These are phyloP conservation scores for Palaemon carinicauda DNA, from an alignment of 1,140 invertebrate genomes.

Conservation along the genomic window DNA sequence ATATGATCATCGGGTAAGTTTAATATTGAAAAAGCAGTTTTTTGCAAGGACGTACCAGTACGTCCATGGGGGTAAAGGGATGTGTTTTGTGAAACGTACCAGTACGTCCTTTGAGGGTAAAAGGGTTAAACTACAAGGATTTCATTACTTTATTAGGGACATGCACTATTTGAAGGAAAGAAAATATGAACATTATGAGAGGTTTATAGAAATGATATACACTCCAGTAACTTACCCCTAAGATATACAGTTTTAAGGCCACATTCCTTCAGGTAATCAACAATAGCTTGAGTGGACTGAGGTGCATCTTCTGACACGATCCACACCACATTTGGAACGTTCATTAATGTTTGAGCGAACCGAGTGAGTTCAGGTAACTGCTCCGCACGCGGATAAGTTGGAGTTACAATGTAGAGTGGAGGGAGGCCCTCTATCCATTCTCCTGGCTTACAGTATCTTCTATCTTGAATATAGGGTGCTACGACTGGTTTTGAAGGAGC, in stretches of 20 bases:
- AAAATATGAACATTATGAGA: too few species aligned
- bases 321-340: constrained; percentile 70
- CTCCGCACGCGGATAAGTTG: constrained; percentile 72
- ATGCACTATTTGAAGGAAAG: too few species aligned
- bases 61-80: too few species aligned
- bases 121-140: too few species aligned
- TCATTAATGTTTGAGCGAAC: constrained; percentile 70
- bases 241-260: constrained; percentile 79
- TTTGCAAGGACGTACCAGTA: too few species aligned
- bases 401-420: constrained; percentile 77
- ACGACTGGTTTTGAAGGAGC: background rate
- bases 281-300: constrained; percentile 67
- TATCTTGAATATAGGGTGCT: background rate
- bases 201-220: too few species aligned
- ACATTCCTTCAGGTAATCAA: constrained; percentile 73
- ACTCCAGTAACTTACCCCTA: constrained; percentile 67
- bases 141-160: too few species aligned
- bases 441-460: background rate
- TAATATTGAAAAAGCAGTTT: too few species aligned
- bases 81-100: too few species aligned
- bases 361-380: constrained; percentile 72
- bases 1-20: too few species aligned
- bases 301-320: constrained; percentile 70
- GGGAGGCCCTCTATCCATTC: constrained; percentile 58
- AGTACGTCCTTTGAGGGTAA: too few species aligned